Base-by-base conservation (phyloP, 2,797 vertebrate species). In the Mus caroli region DNA sequence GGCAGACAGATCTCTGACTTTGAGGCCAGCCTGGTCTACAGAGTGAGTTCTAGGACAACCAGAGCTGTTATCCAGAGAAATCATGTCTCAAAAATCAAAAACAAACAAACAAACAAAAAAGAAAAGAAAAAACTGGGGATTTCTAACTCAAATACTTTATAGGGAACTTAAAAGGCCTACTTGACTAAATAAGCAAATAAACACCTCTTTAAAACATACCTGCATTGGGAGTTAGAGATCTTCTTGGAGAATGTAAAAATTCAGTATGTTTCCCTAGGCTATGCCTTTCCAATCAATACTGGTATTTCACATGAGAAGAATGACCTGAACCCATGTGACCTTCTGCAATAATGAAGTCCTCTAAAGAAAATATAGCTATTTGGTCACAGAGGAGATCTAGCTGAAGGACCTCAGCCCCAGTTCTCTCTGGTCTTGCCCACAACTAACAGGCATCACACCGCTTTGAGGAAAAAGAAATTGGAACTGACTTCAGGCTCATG, bases 81-180 rank as follows among this genome's bases (percentile, higher is more conserved):
- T 34, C 56, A 7, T 67, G 62, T 85, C 58, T 84, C 82, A 71
- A 62, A 62, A 83, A 10, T 6, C 24, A n/a, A 37, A 82, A 26
- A 60, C 14, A 40, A 43, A 40, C 40, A 82, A 31, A 46, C 22
- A 4, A 76, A 40, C 28, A 37, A 37, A 10, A 3, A 37, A 40
- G 4, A 24, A 40, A 46, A 46, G 4, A 14, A 46, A 11, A 40
- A 40, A 28, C 46, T 46, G 34, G 28, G 4, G 15, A 40, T 58
- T 93, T 88, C 88, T 31, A 94, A 73, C 71, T 88, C 31, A 92
- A 91, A 67, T 79, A 90, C 78, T 90, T 96, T 75, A 79, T 56
- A 90, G 50, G 75, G 54, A 1, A 1, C 62, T 84, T 91, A 58
- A 17, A 52, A 78, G 26, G 37, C 12, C n/a, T 14, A 88, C 58